A percentile compares a stretch with the other conserved stretches of the same genome.
phyloP scores from a whole-genome alignment of 2,113 vertebrate species.

The Alaudala cheleensis region DNA sequence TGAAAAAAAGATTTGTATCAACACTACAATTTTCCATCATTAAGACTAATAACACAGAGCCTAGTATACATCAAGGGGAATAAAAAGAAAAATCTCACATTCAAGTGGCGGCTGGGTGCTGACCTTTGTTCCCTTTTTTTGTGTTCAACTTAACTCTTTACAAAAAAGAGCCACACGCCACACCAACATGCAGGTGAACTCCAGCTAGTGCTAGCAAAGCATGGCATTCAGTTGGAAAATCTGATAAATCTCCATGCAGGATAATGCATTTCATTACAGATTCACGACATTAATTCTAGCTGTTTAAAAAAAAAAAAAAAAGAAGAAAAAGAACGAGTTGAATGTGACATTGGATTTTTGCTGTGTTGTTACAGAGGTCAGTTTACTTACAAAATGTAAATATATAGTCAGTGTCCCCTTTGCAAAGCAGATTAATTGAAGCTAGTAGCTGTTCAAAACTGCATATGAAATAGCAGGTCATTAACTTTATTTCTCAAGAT shows the following conservation, averaged over 20 bases:
- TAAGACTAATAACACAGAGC: conserved; percentile 99
- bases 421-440: conserved; percentile 73
- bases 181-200: conserved; percentile 92
- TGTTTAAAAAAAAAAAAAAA: conserved; percentile 41
- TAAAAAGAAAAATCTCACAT: conserved; percentile 97
- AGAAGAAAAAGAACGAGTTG: conserved; percentile 51
- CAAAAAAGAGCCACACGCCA: conserved; percentile 91
- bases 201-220: conserved; percentile 86
- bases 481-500: conserved; percentile 52
- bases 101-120: conserved; percentile 99
- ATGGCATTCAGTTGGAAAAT: conserved; percentile 91
- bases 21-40: conserved; percentile 99
- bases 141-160: conserved; percentile 98
- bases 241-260: conserved; percentile 85
- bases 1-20: conserved; percentile 99
- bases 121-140: conserved; percentile 99
- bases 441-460: conserved; percentile 67
- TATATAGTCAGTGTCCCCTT: conserved; percentile 67
- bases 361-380: conserved; percentile 70
- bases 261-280: conserved; percentile 91
- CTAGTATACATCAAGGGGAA: conserved; percentile 99
- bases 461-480: conserved; percentile 56
- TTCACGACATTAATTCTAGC: conserved; percentile 81
- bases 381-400: conserved; percentile 69
- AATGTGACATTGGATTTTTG: conserved; percentile 75